Evolutionary conservation across 2,797 vertebrate species (phyloP).

Genomic region (Siniperca undulata): DNA sequence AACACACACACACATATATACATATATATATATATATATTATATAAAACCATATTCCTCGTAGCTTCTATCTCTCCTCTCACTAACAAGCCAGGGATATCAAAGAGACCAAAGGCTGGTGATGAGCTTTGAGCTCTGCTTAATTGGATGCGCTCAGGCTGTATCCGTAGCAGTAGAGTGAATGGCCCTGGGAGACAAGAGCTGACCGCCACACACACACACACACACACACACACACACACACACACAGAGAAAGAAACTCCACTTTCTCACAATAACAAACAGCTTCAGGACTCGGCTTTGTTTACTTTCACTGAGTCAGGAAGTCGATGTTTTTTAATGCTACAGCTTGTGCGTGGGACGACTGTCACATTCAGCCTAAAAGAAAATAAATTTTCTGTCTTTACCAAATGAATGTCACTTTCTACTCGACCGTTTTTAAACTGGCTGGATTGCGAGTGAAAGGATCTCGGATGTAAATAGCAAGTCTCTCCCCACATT

Average conservation of each 20-base stretch:
- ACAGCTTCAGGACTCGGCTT: constrained; percentile 36
- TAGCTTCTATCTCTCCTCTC: constrained; percentile 40
- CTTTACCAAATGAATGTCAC: constrained; percentile 1
- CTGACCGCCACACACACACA: constrained; percentile 40
- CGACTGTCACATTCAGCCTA: constrained; percentile 3
- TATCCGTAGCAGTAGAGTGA: constrained; percentile 51
- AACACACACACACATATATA: background rate
- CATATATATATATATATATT: background rate
- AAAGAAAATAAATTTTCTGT: constrained; percentile 12
- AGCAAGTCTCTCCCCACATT: background rate
- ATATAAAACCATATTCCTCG: constrained; percentile 32
- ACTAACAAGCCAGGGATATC: constrained; percentile 71
- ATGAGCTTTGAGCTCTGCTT: constrained; percentile 72
- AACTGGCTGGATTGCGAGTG: constrained; percentile 1
- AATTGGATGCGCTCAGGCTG: constrained; percentile 70
- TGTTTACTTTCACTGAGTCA: constrained; percentile 51
- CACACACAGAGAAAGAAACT: background rate
- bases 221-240: constrained; percentile 8
- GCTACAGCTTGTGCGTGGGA: constrained; percentile 3
- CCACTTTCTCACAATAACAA: constrained; percentile 39
- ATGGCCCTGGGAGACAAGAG: constrained; percentile 51
- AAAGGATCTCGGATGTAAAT: background rate
- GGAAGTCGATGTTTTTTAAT: constrained; percentile 10
- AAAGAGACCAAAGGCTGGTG: constrained; percentile 71
- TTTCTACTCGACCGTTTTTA: background rate